phyloP scores from a whole-genome alignment of 37 sponge, comb jelly and placozoan species.

The Diacarnus erythraeanus region DNA sequence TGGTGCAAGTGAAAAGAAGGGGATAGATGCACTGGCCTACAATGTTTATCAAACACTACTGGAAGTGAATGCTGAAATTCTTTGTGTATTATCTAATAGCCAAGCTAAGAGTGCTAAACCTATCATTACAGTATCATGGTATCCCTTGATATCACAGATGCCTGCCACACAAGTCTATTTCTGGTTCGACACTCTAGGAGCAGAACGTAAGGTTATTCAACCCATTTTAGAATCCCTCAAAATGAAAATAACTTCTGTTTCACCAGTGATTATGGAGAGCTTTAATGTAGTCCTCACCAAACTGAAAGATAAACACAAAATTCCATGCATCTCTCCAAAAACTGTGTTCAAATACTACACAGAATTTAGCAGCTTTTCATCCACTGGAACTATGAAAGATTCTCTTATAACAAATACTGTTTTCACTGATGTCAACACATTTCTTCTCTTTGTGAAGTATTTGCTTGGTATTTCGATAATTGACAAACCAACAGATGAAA shows the following conservation, averaged over 20 bases:
- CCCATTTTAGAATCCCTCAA: conserved; percentile 32
- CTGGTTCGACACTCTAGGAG: background rate
- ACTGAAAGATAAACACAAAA: background rate
- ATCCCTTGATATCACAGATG: background rate
- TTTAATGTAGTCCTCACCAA: conserved; percentile 18
- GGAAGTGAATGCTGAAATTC: conserved; percentile 4
- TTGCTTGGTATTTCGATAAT: background rate
- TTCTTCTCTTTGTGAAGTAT: background rate
- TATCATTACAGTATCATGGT: conserved; percentile 8
- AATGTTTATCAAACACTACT: background rate
- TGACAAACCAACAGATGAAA: conserved; percentile 3
- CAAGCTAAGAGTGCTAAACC: background rate
- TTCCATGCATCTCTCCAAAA: conserved; percentile 4
- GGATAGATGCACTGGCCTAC: background rate
- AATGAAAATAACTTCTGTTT: conserved; percentile 51
- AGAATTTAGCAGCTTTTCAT: background rate
- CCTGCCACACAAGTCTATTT: conserved; percentile 25
- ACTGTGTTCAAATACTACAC: conserved; percentile 43
- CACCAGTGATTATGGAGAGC: conserved; percentile 3
- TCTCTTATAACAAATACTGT: conserved; percentile 10
- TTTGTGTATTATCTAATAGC: background rate
- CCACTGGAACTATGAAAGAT: background rate
- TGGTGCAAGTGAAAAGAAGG: background rate
- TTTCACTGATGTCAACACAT: conserved; percentile 4
- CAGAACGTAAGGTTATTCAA: background rate